Percentiles rank a stretch among this genome's conserved stretches.
Evolutionary conservation across 2,888 invertebrate species (phyloP).

Genomic region (Cheilosia soror): DNA sequence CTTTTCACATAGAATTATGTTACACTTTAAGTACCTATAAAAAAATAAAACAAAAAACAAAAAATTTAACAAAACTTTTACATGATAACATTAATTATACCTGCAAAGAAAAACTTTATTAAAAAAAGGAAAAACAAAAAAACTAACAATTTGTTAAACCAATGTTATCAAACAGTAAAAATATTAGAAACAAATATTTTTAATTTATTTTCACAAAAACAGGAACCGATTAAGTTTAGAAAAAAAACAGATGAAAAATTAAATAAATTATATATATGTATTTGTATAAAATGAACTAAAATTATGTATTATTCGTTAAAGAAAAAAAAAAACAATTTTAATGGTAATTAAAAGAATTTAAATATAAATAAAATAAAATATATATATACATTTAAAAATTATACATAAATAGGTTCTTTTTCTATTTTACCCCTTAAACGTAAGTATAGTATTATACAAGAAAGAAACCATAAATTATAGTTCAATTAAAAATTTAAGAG

Average conservation of each 20-base stretch:
- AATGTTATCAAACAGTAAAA: constrained; percentile 13
- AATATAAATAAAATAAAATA: constrained; percentile 51
- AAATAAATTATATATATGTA: constrained; percentile 4
- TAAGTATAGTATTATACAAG: constrained; percentile 69
- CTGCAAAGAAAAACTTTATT: constrained; percentile 44
- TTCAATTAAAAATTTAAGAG: constrained; percentile 67
- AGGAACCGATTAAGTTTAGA: constrained; percentile 27
- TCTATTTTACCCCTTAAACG: constrained; percentile 70
- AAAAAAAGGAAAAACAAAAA: constrained; percentile 27
- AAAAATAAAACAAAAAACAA: constrained; percentile 5
- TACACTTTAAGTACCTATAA: constrained; percentile 74
- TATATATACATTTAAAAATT: constrained; percentile 60
- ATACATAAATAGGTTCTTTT: constrained; percentile 68
- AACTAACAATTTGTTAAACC: constrained; percentile 42
- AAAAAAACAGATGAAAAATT: neutral
- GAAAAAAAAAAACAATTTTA: constrained; percentile 38
- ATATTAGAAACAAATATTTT: constrained; percentile 52
- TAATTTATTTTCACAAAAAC: constrained; percentile 48
- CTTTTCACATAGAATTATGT: constrained; percentile 28
- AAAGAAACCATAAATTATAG: constrained; percentile 40
- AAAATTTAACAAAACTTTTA: constrained; percentile 32
- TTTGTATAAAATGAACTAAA: constrained; percentile 37
- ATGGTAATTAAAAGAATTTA: constrained; percentile 63
- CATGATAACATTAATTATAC: constrained; percentile 50
- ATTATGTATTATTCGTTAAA: constrained; percentile 37